Conservation (phyloP, 2,113 vertebrate genomes). For the Gymnogyps californianus region DNA sequence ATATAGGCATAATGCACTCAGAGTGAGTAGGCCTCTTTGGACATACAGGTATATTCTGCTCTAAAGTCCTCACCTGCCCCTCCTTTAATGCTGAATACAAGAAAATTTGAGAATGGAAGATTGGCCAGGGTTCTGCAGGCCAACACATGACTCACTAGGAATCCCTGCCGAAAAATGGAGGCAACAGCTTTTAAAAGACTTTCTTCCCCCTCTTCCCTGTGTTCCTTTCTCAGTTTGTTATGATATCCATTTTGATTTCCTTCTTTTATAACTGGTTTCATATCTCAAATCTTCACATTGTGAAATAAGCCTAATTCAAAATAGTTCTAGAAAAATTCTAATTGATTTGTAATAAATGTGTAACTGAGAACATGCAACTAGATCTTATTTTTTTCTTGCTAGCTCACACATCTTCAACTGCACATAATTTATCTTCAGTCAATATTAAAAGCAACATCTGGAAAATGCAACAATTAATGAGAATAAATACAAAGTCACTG, state of each 20-base stretch:
- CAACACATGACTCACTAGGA: accelerated
- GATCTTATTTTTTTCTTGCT: neutral
- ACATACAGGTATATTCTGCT: neutral
- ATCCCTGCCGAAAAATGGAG: neutral
- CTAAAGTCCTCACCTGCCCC: neutral
- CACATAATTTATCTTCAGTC: neutral
- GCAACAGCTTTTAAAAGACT: neutral
- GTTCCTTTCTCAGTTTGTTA: neutral
- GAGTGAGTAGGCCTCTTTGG: neutral
- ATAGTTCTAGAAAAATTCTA: neutral
- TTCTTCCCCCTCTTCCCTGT: neutral
- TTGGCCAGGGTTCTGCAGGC: neutral
- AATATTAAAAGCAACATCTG: constrained; percentile 7
- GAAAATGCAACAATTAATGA: constrained; percentile 22
- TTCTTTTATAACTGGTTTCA: neutral
- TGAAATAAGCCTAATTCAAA: neutral
- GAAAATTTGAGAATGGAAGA: neutral
- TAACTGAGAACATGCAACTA: neutral
- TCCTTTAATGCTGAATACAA: neutral
- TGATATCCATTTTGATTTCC: neutral
- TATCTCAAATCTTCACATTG: neutral
- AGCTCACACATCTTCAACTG: neutral
- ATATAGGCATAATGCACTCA: neutral
- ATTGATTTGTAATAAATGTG: neutral
- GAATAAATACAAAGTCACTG: constrained; percentile 7